phyloP scores from a whole-genome alignment of 1,140 invertebrate genomes.

The Mamestra configurata region DNA sequence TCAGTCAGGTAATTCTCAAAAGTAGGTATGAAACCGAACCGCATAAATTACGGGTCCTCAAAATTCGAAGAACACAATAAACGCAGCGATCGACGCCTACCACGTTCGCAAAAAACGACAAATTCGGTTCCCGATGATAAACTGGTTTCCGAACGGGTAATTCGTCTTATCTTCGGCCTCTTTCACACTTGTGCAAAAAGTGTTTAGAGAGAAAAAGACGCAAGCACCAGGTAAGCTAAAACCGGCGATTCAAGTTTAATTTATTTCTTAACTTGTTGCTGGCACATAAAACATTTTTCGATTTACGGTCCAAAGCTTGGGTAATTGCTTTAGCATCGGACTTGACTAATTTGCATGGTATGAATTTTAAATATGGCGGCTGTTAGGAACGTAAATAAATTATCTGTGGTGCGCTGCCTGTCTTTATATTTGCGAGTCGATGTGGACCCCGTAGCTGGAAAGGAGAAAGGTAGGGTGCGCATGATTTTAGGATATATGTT shows the following conservation, averaged over 20 bases:
- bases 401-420: slow-evolving; percentile 52
- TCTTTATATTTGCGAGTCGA: slow-evolving; percentile 51
- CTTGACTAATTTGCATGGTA: slow-evolving; percentile 72
- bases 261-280: slow-evolving; percentile 84
- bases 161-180: slow-evolving; percentile 64
- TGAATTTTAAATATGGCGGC: slow-evolving; percentile 67
- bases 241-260: slow-evolving; percentile 74
- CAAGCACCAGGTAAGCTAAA: slow-evolving; percentile 58
- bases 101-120: slow-evolving; percentile 68
- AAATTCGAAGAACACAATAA: slow-evolving; percentile 69
- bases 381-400: slow-evolving; percentile 51
- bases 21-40: slow-evolving; percentile 47
- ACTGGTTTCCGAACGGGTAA: slow-evolving; percentile 73
- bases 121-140: slow-evolving; percentile 72
- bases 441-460: slow-evolving; percentile 26
- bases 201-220: slow-evolving; percentile 31
- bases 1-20: slow-evolving; percentile 21
- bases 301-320: slow-evolving; percentile 66
- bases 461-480: slow-evolving; percentile 21
- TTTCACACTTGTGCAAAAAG: slow-evolving; percentile 36
- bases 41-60: slow-evolving; percentile 53
- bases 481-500: background rate
- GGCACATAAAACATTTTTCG: slow-evolving; percentile 77
- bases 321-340: slow-evolving; percentile 68
- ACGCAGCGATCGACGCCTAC: slow-evolving; percentile 74